phyloP scores from a whole-genome alignment of 64 coral and sea anemone species.

The Actinia tenebrosa region DNA sequence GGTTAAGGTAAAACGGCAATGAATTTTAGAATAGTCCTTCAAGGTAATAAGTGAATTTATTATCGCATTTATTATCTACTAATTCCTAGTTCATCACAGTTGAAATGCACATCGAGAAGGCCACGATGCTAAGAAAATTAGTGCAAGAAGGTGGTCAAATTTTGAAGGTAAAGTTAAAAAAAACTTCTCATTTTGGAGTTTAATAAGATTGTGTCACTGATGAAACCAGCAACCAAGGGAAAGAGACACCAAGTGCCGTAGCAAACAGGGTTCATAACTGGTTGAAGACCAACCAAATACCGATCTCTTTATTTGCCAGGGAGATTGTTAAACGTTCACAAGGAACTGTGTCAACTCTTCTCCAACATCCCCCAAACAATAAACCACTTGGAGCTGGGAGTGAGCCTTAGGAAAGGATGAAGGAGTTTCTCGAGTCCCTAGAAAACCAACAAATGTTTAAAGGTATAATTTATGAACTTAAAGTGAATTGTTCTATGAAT shows the following conservation, averaged over 20 bases:
- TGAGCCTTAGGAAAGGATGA: constrained; percentile 17
- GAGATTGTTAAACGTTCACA: constrained; percentile 26
- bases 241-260: not conserved
- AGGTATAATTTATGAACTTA: not conserved
- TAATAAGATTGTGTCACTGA: not conserved
- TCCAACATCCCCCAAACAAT: not conserved
- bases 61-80: not conserved
- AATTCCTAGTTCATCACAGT: not conserved
- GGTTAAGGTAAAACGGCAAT: no score
- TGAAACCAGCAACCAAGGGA: not conserved
- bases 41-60: not conserved
- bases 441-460: not conserved
- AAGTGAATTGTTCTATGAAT: no score
- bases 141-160: not conserved
- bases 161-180: not conserved
- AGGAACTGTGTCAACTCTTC: constrained; percentile 5
- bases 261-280: not conserved
- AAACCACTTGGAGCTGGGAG: not conserved
- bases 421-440: not conserved
- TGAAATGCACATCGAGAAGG: not conserved
- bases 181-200: not conserved
- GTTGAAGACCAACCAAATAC: constrained; percentile 6
- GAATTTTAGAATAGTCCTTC: not conserved
- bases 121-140: not conserved
- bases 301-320: constrained; percentile 15